These are phyloP conservation scores for Teinopalpus imperialis DNA, from an alignment of 2,888 invertebrate species.

Conservation along the genomic window DNA sequence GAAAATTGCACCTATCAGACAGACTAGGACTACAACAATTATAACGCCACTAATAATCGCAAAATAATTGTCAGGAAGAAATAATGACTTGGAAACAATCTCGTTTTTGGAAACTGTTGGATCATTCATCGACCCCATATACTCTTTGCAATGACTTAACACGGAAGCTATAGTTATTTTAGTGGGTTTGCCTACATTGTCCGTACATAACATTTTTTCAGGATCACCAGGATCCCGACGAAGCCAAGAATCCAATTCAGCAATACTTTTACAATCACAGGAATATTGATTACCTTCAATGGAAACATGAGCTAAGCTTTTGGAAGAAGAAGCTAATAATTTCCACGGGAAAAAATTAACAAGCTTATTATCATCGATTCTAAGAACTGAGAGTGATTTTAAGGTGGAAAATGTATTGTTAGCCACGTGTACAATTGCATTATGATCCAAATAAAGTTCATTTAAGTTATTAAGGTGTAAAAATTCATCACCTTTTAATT, in stretches of 20 bases:
- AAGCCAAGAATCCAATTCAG: conserved; percentile 86
- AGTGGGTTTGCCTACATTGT: conserved; percentile 76
- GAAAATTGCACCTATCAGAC: conserved; percentile 86
- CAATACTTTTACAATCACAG: conserved; percentile 89
- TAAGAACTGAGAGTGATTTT: conserved; percentile 86
- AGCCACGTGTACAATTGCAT: conserved; percentile 87
- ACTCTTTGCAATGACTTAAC: conserved; percentile 83
- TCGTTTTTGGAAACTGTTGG: conserved; percentile 73
- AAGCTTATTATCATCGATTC: conserved; percentile 89
- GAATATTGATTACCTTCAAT: conserved; percentile 92
- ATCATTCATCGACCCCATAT: conserved; percentile 76
- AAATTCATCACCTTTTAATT: conserved; percentile 90
- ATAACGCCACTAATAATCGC: conserved; percentile 88
- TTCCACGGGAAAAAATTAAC: conserved; percentile 89
- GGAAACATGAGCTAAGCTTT: conserved; percentile 84
- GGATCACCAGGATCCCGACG: conserved; percentile 85
- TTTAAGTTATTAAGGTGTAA: conserved; percentile 87
- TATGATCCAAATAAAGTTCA: conserved; percentile 90
- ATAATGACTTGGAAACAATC: conserved; percentile 82
- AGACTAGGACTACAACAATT: conserved; percentile 86
- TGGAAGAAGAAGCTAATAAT: conserved; percentile 83
- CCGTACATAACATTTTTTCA: conserved; percentile 86
- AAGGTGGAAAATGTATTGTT: conserved; percentile 90
- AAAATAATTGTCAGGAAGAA: conserved; percentile 86
- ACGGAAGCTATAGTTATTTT: conserved; percentile 80